These are phyloP conservation scores for Tricholauxania praeusta DNA, from an alignment of 2,888 invertebrate genomes.

Conservation along the genomic window DNA sequence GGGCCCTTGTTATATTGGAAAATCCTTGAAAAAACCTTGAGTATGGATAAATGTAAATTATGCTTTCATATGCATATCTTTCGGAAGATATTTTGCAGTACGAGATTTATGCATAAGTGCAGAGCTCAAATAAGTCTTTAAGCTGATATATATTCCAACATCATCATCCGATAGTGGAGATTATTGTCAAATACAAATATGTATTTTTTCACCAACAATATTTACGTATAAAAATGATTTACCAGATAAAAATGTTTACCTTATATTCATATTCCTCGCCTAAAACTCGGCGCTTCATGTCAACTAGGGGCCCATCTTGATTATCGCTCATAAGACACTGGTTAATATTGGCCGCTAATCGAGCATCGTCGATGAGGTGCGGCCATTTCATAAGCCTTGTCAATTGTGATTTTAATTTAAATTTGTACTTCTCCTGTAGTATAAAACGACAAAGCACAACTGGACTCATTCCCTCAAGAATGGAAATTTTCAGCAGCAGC, in stretches of 20 bases:
- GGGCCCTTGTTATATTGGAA: too few relatives aligned
- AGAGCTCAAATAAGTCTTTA: too few relatives aligned
- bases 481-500: slow-evolving; percentile 59
- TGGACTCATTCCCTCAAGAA: slow-evolving; percentile 56
- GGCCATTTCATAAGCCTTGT: slow-evolving; percentile 61
- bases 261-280: slow-evolving; percentile 89
- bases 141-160: too few relatives aligned
- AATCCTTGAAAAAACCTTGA: too few relatives aligned
- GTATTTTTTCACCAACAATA: too few relatives aligned
- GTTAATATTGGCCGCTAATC: slow-evolving; percentile 60
- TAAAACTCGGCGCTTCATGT: slow-evolving; percentile 81
- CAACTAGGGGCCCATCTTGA: slow-evolving; percentile 85
- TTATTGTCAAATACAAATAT: too few relatives aligned
- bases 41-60: too few relatives aligned
- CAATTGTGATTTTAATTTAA: slow-evolving; percentile 54
- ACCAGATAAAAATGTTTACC: too few relatives aligned
- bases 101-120: background rate
- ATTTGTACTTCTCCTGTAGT: slow-evolving; percentile 60
- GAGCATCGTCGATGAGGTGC: slow-evolving; percentile 59
- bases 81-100: too few relatives aligned
- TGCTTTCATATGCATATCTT: background rate
- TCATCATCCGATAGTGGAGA: too few relatives aligned
- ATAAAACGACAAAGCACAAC: slow-evolving; percentile 59
- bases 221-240: slow-evolving; percentile 63
- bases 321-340: slow-evolving; percentile 86